Evolutionary conservation across 2,113 vertebrate species (phyloP).

Genomic region (Mirza zaza): DNA sequence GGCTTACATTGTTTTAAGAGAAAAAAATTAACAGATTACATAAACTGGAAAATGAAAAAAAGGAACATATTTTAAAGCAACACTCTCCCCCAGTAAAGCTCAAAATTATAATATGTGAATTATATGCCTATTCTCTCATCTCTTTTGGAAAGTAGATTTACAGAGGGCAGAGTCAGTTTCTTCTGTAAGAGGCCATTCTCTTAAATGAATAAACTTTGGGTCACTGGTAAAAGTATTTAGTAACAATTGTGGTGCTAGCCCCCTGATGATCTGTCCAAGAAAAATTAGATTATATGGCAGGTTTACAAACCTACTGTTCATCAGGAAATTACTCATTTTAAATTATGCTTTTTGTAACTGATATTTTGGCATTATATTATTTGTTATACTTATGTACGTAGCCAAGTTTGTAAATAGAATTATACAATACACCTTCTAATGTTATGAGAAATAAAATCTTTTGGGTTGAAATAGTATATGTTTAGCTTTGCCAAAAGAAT

Average conservation of each 20-base stretch:
- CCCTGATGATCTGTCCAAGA: neutral
- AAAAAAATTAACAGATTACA: neutral
- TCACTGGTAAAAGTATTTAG: slow-evolving; percentile 56
- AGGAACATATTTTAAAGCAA: neutral
- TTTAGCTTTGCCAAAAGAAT: slow-evolving; percentile 48
- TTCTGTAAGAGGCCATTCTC: slow-evolving; percentile 25
- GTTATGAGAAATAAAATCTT: slow-evolving; percentile 57
- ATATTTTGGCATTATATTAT: slow-evolving; percentile 54
- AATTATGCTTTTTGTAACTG: slow-evolving; percentile 52
- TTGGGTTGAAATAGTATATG: neutral
- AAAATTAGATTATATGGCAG: slow-evolving; percentile 11
- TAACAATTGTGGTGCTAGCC: slow-evolving; percentile 28
- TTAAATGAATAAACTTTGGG: slow-evolving; percentile 4
- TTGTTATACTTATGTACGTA: slow-evolving; percentile 46
- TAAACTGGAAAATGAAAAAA: neutral
- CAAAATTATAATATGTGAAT: neutral
- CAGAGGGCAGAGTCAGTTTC: neutral
- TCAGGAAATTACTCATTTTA: slow-evolving; percentile 72
- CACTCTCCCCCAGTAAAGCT: neutral
- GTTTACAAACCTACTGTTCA: slow-evolving; percentile 44
- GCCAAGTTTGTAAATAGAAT: slow-evolving; percentile 68
- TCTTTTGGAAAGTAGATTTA: neutral
- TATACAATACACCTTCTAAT: slow-evolving; percentile 43
- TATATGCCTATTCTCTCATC: neutral
- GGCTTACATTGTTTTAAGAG: neutral